A percentile compares a stretch with the other conserved stretches of the same genome.
Evolutionary conservation across 2,888 invertebrate genomes (phyloP).

Genomic region (Tridacna crocea): DNA sequence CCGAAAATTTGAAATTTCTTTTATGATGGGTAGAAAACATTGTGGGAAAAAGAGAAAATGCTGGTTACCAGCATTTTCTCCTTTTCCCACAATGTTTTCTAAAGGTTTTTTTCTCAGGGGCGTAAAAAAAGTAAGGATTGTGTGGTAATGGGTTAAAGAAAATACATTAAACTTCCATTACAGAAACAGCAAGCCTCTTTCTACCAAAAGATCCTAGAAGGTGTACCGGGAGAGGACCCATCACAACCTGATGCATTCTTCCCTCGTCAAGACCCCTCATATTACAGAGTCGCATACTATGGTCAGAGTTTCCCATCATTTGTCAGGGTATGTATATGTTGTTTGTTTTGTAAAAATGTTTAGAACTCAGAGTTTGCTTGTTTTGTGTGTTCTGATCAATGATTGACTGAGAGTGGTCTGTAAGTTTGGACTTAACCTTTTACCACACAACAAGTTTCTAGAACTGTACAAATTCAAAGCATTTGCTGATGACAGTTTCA

Average conservation of each 20-base stretch:
- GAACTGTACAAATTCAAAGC: no score
- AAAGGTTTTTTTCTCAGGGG: no score
- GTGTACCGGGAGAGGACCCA: conserved; percentile 83
- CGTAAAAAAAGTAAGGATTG: no score
- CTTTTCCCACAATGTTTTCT: not conserved
- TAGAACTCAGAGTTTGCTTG: no score
- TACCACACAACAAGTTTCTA: no score
- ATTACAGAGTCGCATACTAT: conserved; percentile 97
- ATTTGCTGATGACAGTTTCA: no score
- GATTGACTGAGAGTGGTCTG: no score
- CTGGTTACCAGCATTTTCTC: not conserved
- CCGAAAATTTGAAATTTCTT: no score
- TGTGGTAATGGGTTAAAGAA: not conserved
- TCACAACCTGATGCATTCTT: conserved; percentile 48
- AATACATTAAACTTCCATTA: conserved; percentile 51
- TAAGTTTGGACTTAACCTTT: no score
- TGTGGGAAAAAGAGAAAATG: not conserved
- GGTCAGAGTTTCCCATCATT: conserved; percentile 97
- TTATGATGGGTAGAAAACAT: no score
- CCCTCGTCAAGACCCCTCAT: conserved; percentile 95
- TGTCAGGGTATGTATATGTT: conserved; percentile 88
- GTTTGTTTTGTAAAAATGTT: not conserved
- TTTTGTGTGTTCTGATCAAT: no score
- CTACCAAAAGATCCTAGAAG: conserved; percentile 94
- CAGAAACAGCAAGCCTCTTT: conserved; percentile 93